Percentiles rank a stretch among this genome's conserved stretches.
These are phyloP conservation scores for Lagopus muta DNA, from an alignment of 2,113 vertebrate genomes.

Conservation along the genomic window DNA sequence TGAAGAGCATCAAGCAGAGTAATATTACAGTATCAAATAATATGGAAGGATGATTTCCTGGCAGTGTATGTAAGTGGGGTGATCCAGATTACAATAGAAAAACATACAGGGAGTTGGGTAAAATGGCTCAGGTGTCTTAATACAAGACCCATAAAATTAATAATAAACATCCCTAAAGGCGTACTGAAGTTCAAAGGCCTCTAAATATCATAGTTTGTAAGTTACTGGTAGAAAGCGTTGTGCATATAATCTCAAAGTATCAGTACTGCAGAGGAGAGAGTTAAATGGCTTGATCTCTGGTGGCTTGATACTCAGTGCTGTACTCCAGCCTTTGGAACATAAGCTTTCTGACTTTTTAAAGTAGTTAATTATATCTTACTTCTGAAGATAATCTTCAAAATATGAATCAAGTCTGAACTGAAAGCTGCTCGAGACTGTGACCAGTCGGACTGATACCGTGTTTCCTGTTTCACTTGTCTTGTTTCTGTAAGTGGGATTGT, in stretches of 20 bases:
- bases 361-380: neutral
- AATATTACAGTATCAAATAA: neutral
- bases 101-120: neutral
- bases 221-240: neutral
- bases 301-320: neutral
- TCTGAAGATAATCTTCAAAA: neutral
- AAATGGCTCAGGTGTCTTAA: neutral
- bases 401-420: neutral
- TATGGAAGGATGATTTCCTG: neutral
- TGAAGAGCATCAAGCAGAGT: neutral
- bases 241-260: neutral
- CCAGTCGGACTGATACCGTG: neutral
- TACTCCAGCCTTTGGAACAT: neutral
- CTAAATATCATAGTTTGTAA: neutral
- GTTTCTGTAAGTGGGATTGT: neutral
- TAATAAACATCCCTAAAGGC: neutral
- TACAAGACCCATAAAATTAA: neutral
- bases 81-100: neutral
- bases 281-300: neutral
- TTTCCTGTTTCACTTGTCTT: neutral
- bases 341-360: neutral
- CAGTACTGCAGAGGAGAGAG: accelerated
- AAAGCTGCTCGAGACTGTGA: neutral
- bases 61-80: neutral
- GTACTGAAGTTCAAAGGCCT: neutral